Conservation (phyloP, 2,888 invertebrate species). For the Ashinkailepas kermadecensis region DNA sequence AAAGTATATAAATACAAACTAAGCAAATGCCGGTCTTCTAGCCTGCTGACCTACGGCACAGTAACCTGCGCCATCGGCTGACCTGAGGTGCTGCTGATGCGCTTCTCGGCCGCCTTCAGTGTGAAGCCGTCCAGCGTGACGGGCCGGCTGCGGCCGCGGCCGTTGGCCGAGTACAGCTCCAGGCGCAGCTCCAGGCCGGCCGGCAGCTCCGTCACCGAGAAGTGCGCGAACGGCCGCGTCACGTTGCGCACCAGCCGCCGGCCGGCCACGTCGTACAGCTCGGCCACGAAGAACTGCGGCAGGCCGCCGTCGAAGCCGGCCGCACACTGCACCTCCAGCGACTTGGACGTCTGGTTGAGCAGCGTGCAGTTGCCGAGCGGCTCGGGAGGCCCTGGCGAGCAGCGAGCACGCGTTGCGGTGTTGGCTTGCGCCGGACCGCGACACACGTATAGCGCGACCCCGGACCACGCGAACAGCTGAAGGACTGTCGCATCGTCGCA, state of each 20-base stretch:
- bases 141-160: background rate
- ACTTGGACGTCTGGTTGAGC: constrained; percentile 26
- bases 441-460: too few species aligned
- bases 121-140: background rate
- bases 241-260: background rate
- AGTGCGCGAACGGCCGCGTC: background rate
- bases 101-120: constrained; percentile 6
- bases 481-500: too few species aligned
- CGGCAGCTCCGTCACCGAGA: background rate
- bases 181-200: background rate
- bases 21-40: too few species aligned
- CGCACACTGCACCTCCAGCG: constrained; percentile 23
- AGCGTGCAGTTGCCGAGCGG: constrained; percentile 22
- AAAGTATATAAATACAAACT: too few species aligned
- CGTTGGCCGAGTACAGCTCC: background rate
- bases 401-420: too few species aligned
- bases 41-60: too few species aligned
- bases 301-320: constrained; percentile 29
- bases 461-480: too few species aligned
- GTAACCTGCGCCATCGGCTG: background rate
- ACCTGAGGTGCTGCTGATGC: background rate
- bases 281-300: constrained; percentile 24
- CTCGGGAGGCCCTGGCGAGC: constrained; percentile 25
- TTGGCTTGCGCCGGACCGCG: too few species aligned
- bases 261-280: constrained; percentile 20